phyloP scores from a whole-genome alignment of 2,113 vertebrate species.

The Hippocampus abdominalis region DNA sequence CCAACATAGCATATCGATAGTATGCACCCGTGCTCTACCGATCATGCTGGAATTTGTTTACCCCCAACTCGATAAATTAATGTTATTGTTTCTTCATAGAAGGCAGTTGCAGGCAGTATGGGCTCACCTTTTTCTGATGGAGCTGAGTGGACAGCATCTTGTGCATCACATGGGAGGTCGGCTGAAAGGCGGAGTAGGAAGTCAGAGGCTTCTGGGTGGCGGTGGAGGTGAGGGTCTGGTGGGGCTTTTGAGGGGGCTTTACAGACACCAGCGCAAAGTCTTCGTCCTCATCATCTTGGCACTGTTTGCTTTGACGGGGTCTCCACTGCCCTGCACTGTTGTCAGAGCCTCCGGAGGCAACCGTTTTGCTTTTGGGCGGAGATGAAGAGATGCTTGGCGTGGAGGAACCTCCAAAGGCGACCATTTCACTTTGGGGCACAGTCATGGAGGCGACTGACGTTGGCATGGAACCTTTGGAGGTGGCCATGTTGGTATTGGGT shows the following conservation, averaged over 20 bases:
- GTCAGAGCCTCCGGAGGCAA: slow-evolving; percentile 1
- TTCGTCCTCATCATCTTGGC: slow-evolving; percentile 33
- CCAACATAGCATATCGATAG: too few relatives aligned
- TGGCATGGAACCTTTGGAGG: neutral
- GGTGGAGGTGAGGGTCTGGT: slow-evolving; percentile 27
- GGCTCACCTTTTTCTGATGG: slow-evolving; percentile 84
- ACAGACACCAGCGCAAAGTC: slow-evolving; percentile 56
- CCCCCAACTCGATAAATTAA: too few relatives aligned
- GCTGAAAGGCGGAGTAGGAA: slow-evolving; percentile 61
- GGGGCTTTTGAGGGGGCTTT: slow-evolving; percentile 45
- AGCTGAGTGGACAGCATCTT: slow-evolving; percentile 76
- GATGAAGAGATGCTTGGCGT: slow-evolving; percentile 4
- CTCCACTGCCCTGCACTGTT: slow-evolving; percentile 1
- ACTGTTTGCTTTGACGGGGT: neutral
- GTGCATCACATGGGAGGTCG: slow-evolving; percentile 37
- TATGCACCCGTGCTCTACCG: too few relatives aligned
- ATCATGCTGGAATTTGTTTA: too few relatives aligned
- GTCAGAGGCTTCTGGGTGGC: slow-evolving; percentile 62
- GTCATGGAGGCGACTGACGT: neutral
- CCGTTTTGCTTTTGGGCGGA: neutral
- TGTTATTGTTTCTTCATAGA: too few relatives aligned
- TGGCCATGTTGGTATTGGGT: neutral
- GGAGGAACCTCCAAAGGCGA: slow-evolving; percentile 4
- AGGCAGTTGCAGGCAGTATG: neutral
- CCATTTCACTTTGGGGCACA: neutral